Base-by-base conservation (phyloP, 2,797 vertebrate genomes). In the Anguilla pacifica region DNA sequence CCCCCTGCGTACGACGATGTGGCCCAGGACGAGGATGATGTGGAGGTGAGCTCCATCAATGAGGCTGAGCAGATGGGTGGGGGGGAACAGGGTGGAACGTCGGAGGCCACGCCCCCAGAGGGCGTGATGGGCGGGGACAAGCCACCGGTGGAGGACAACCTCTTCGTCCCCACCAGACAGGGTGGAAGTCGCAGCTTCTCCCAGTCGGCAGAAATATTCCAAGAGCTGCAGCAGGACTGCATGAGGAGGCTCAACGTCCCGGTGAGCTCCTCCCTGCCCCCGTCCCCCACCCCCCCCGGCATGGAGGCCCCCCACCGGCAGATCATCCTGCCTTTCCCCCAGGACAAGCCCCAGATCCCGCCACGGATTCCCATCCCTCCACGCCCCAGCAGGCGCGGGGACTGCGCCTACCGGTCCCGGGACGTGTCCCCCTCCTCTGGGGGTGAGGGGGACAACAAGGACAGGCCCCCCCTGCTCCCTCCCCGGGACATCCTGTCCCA, bases 211-310 rank as follows among this genome's bases (percentile, higher is more conserved):
- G 97, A 98, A 92, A 97, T 99, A 79, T 99, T 99, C 22, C 97
- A 98, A 87, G 98, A 98, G 2, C 96, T 99, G 1, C 99, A 99
- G 95, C 96, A 97, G 92, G 99, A 99, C 93, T 99, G 97, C 91
- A 97, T 97, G 96, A 97, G 98, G 95, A 98, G 97, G 92, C 97
- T 97, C 83, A 95, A 93, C 89, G 97, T 99, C 72, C 97, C 97
- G 0, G 97, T 97, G 87, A 95, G 97, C 0, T 86, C 93, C 0
- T 96, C 96, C 19, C 94, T 94, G 0, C 93, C 94, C 0, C 94
- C 96, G 57, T 95, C 94, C 0, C 94, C 96, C n/a, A 96, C 96
- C 0, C 96, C 97, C 85, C 84, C 87, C 91, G 86, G 91, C 89
- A 9, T 94, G 93, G 3, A 35, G 0, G 91, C 91, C 28, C 94